Conservation (phyloP, 2,888 invertebrate species). For the Pandemis corylana region DNA sequence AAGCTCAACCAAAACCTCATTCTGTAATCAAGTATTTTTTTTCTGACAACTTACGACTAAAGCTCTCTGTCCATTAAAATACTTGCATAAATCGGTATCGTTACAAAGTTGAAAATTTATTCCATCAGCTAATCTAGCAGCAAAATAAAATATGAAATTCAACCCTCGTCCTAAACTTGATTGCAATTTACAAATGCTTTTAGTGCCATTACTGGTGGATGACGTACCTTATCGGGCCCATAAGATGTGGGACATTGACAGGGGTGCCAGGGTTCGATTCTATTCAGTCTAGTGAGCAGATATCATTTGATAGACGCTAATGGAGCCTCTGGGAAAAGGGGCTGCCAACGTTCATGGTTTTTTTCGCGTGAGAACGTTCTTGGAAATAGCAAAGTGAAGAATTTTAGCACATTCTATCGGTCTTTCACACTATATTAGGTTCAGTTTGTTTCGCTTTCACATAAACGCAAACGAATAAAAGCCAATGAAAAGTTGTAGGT, state of each 20-base stretch:
- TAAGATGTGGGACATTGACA: conserved; percentile 67
- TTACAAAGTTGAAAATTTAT: conserved; percentile 35
- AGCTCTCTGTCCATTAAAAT: conserved; percentile 14
- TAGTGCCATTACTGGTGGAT: conserved; percentile 58
- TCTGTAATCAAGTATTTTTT: not conserved
- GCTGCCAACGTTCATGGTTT: conserved; percentile 44
- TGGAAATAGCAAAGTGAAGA: conserved; percentile 9
- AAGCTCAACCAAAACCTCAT: not conserved
- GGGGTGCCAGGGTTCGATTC: conserved; percentile 66
- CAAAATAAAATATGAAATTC: conserved; percentile 43
- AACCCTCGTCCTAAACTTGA: conserved; percentile 47
- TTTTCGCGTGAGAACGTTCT: conserved; percentile 23
- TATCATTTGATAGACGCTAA: conserved; percentile 75
- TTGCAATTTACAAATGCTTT: conserved; percentile 70
- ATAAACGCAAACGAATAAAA: too few relatives aligned
- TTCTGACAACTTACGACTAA: not conserved
- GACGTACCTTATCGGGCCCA: conserved; percentile 65
- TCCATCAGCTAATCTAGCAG: conserved; percentile 47
- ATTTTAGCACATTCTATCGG: conserved; percentile 8
- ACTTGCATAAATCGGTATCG: conserved; percentile 33
- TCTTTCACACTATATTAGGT: not conserved
- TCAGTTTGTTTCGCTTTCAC: not conserved
- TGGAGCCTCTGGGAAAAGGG: conserved; percentile 67
- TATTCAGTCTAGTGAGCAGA: conserved; percentile 57
- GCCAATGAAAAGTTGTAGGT: not conserved